Percentiles rank a stretch among this genome's conserved stretches.
Evolutionary conservation across 2,888 invertebrate species (phyloP).

Genomic region (Amiota mariae): DNA sequence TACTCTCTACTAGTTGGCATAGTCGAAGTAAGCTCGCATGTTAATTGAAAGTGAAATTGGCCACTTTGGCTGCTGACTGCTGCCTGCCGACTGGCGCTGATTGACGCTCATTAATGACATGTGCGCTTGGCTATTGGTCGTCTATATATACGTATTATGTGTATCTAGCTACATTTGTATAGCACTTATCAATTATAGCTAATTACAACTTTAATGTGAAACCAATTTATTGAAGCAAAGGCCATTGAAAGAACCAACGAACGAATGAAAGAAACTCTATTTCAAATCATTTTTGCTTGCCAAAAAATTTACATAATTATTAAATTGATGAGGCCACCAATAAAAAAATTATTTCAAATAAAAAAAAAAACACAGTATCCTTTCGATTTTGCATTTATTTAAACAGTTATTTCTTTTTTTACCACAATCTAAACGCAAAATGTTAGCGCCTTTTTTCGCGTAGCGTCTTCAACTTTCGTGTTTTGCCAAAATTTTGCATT

Average conservation of each 20-base stretch:
- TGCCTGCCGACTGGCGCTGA: not conserved
- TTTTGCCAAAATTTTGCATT: conserved; percentile 10
- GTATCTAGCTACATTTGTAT: not conserved
- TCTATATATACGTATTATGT: not conserved
- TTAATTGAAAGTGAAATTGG: conserved; percentile 23
- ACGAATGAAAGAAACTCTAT: too few relatives aligned
- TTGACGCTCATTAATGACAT: not conserved
- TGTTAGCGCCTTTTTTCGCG: conserved; percentile 17
- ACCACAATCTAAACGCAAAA: not conserved
- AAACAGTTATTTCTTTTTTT: not conserved
- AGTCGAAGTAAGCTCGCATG: not conserved
- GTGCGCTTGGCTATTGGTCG: conserved; percentile 6
- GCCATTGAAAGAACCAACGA: too few relatives aligned
- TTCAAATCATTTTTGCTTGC: not conserved
- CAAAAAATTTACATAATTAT: conserved; percentile 25
- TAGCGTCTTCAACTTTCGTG: not conserved
- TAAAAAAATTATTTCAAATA: too few relatives aligned
- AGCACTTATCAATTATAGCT: conserved; percentile 15
- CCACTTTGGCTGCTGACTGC: not conserved
- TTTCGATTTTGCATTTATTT: not conserved
- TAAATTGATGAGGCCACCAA: not conserved
- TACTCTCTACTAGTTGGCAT: too few relatives aligned
- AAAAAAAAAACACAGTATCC: too few relatives aligned
- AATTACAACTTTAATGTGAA: conserved; percentile 18
- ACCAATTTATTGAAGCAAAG: not conserved